Conservation (phyloP, 2,888 invertebrate species). For the Diarsia rubi region DNA sequence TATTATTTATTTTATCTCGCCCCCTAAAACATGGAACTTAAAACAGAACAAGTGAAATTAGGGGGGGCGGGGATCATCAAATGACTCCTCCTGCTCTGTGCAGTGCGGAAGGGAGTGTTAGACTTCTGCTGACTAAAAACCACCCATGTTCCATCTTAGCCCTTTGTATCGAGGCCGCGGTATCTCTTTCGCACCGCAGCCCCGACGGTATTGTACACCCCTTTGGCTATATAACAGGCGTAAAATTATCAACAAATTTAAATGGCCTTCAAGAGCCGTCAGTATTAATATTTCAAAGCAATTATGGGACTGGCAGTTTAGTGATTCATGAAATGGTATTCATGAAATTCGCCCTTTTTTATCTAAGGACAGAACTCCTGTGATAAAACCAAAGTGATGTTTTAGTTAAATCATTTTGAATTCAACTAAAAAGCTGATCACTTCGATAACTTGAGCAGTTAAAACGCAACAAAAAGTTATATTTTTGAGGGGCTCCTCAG, state of each 20-base stretch:
- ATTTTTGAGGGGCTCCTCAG: background rate
- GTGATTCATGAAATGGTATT: background rate
- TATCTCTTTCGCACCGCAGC: no score
- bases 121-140: no score
- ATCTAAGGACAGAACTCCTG: background rate
- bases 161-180: no score
- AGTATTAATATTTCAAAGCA: background rate
- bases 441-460: background rate
- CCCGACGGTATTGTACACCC: no score
- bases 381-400: background rate
- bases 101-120: no score
- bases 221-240: background rate
- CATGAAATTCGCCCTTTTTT: background rate
- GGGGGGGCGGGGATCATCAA: no score
- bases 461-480: background rate
- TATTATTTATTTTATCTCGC: no score
- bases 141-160: no score
- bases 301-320: background rate
- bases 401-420: background rate
- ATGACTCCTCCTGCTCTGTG: no score
- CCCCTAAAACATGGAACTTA: background rate
- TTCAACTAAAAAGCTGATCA: background rate
- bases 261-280: background rate
- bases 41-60: no score
- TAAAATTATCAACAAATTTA: background rate